A percentile compares a stretch with the other conserved stretches of the same genome.
These are phyloP conservation scores for Aleiodes sp. DNA, from an alignment of 1,140 invertebrate species.

Conservation along the genomic window DNA sequence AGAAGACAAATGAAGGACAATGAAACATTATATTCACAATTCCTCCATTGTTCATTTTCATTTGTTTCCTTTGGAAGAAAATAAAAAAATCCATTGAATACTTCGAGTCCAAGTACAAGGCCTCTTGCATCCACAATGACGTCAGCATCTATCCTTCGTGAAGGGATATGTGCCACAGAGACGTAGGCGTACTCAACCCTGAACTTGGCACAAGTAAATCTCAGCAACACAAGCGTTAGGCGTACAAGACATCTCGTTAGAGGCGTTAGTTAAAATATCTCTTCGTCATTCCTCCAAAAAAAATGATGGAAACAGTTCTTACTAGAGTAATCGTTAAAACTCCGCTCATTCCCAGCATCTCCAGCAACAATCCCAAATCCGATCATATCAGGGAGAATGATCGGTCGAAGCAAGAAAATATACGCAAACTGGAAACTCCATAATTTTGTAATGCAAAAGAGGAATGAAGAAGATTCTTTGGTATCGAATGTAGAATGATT, in stretches of 20 bases:
- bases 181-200: constrained; percentile 33
- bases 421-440: neutral
- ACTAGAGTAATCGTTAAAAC: too few species aligned
- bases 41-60: too few species aligned
- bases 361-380: neutral
- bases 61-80: too few species aligned
- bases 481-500: neutral
- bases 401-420: constrained; percentile 15
- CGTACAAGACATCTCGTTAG: constrained; percentile 29
- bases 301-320: neutral
- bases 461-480: neutral
- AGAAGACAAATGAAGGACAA: too few species aligned
- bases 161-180: neutral
- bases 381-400: neutral
- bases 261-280: constrained; percentile 32
- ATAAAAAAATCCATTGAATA: neutral
- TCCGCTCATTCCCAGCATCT: neutral
- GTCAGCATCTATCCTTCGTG: neutral
- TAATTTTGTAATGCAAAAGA: constrained; percentile 27
- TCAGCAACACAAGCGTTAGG: neutral
- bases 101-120: constrained; percentile 4
- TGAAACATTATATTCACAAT: too few species aligned
- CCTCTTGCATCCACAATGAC: constrained; percentile 4
- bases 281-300: neutral
- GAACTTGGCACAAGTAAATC: constrained; percentile 38